Evolutionary conservation across 1,140 invertebrate species (phyloP).

Genomic region (Dryas iulia): DNA sequence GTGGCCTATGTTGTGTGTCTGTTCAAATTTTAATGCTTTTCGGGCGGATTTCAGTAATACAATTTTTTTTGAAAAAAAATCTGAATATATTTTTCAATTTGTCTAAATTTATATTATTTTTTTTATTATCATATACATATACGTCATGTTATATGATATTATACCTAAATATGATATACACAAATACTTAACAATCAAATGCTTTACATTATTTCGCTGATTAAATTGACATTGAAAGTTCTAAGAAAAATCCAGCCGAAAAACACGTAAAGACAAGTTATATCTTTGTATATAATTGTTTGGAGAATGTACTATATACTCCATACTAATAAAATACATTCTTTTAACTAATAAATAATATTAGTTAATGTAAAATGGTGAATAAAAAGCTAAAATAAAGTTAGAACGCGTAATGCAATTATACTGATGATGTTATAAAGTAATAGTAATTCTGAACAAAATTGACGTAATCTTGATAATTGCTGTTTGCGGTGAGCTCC

Average conservation of each 20-base stretch:
- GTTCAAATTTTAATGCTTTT: background rate
- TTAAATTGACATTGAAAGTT: background rate
- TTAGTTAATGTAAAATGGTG: background rate
- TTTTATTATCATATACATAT: too few species aligned
- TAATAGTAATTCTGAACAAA: conserved; percentile 25
- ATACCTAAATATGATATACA: too few species aligned
- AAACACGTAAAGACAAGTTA: background rate
- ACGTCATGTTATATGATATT: too few species aligned
- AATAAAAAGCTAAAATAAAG: background rate
- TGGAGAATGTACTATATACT: too few species aligned
- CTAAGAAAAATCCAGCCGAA: background rate
- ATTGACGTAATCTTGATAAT: conserved; percentile 63
- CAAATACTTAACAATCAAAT: too few species aligned
- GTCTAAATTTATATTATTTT: too few species aligned
- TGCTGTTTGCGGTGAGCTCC: conserved; percentile 35
- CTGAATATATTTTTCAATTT: too few species aligned
- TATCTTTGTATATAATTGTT: background rate
- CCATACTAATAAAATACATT: background rate
- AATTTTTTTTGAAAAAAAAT: too few species aligned
- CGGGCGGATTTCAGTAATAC: too few species aligned
- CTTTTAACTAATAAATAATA: background rate
- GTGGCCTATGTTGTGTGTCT: too few species aligned
- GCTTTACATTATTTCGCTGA: background rate
- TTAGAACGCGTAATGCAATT: background rate
- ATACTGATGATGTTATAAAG: conserved; percentile 3